Evolutionary conservation across 2,888 invertebrate genomes (phyloP).

Genomic region (Neuroscelio doddi): DNA sequence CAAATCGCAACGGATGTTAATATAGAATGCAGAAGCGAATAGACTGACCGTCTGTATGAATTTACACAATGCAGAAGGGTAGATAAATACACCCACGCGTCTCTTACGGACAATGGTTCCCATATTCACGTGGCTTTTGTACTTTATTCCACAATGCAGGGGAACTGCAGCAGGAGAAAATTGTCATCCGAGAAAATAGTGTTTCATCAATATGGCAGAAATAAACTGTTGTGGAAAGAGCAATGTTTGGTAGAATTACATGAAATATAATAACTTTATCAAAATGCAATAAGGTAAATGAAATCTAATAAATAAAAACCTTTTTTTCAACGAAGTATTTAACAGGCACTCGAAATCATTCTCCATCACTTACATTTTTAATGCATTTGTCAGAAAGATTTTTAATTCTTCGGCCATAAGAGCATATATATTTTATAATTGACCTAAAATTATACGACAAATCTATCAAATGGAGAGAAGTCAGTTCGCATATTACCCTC

Average conservation of each 20-base stretch:
- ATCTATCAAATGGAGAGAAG: not conserved
- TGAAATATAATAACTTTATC: too few species aligned
- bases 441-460: slow-evolving; percentile 6
- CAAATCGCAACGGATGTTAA: slow-evolving; percentile 21
- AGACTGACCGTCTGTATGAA: slow-evolving; percentile 2
- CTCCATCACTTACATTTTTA: too few species aligned
- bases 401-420: too few species aligned
- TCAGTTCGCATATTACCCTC: slow-evolving; percentile 5
- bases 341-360: too few species aligned
- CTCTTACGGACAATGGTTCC: slow-evolving; percentile 31
- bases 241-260: too few species aligned
- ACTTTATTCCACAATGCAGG: slow-evolving; percentile 22
- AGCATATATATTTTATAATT: too few species aligned
- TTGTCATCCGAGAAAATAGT: slow-evolving; percentile 15
- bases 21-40: slow-evolving; percentile 7
- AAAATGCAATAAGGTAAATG: too few species aligned
- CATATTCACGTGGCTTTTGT: slow-evolving; percentile 36
- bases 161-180: slow-evolving; percentile 10
- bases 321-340: too few species aligned
- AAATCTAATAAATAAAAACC: too few species aligned
- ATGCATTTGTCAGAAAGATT: too few species aligned
- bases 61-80: slow-evolving; percentile 22
- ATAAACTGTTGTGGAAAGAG: too few species aligned
- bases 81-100: slow-evolving; percentile 40
- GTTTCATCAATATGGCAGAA: too few species aligned